These are phyloP conservation scores for Colinus virginianus DNA, from an alignment of 2,113 vertebrate genomes.

Conservation along the genomic window DNA sequence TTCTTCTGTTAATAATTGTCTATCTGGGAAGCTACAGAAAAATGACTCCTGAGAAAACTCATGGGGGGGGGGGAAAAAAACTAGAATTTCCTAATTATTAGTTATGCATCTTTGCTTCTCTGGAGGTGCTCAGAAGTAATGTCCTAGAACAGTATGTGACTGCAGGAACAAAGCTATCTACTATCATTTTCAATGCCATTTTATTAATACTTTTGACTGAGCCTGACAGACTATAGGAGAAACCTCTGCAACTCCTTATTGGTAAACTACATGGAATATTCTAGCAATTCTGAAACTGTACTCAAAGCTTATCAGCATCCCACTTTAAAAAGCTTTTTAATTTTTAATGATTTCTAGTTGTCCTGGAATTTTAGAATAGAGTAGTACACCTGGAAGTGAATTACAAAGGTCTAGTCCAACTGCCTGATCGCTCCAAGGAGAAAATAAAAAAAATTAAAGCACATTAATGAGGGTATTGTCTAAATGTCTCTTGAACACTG, in stretches of 20 bases:
- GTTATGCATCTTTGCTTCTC: background rate
- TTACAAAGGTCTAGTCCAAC: background rate
- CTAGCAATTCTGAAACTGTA: background rate
- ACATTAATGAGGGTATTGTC: too few relatives aligned
- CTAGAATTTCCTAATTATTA: background rate
- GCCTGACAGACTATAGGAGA: background rate
- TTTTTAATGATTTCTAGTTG: too few relatives aligned
- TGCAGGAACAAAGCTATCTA: background rate
- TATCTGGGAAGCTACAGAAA: background rate
- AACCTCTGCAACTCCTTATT: background rate
- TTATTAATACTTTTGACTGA: fast-evolving
- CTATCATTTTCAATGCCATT: background rate
- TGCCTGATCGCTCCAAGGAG: background rate
- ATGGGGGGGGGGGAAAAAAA: background rate
- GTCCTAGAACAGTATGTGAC: background rate
- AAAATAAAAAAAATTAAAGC: background rate
- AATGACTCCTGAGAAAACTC: background rate
- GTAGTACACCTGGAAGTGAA: background rate
- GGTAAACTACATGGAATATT: background rate
- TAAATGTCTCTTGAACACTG: too few relatives aligned
- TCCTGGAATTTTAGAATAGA: background rate
- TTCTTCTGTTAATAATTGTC: background rate
- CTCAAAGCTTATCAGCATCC: background rate
- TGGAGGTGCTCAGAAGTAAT: background rate
- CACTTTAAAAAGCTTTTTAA: background rate